Base-by-base conservation (phyloP, 1,140 invertebrate genomes). In the Chymomyza costata region DNA sequence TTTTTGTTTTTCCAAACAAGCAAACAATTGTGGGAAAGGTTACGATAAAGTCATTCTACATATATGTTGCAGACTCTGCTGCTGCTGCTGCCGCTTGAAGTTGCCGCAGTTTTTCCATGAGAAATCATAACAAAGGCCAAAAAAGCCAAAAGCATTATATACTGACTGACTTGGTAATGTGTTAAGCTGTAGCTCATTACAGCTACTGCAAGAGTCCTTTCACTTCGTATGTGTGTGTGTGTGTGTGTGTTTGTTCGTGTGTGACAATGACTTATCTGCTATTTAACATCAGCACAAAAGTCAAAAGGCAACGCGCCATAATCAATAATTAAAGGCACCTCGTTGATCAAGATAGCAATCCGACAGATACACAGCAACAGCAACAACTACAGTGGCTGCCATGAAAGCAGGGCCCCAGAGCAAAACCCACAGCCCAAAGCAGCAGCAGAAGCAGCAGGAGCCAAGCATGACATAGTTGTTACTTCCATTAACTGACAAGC, bases 21-120 rank as follows among this genome's bases (percentile, higher is more conserved):
- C 59, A 56, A 66, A 78, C 73, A 80, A 78, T 78, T 78, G 73
- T 78, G 73, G 73, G 73, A 78, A 78, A 78, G 73, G 73, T 78
- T 80, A 73, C 34, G 15, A 54, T 54, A 71, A 73, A 80, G 73
- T 80, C 73, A 78, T 80, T 28, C 5, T 28, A 10, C 10, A 28
- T 28, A 10, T 10, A 28, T 28, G 25, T 28, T 28, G 25, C 25
- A 28, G 10, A 28, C 25, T n/a, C 70, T 25, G 21, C 8, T 25
- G 21, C 8, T 25, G 21, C 8, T 25, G 21, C 8, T 25, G 8
- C 8, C n/a, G 21, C 3, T 25, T 25, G 21, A 3, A 25, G 11
- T 14, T 34, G 32, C 32, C 40, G 58, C 38, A 30, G 60, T n/a
- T n/a, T n/a, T n/a, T n/a, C n/a, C 50, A 49, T 63, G 61, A 44